phyloP scores from a whole-genome alignment of 2,888 invertebrate genomes.

The Laothoe populi region DNA sequence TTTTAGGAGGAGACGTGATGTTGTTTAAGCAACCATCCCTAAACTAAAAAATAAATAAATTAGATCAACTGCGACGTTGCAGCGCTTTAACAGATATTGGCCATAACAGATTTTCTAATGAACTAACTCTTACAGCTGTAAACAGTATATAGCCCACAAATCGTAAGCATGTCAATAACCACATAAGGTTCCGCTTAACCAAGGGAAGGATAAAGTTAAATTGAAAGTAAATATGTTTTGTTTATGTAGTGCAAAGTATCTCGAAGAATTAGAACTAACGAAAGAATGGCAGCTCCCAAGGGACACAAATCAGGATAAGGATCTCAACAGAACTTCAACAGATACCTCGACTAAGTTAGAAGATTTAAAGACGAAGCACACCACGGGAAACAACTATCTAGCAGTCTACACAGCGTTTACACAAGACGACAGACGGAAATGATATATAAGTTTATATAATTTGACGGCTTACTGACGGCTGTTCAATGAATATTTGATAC shows the following conservation, averaged over 20 bases:
- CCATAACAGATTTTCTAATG: too few relatives aligned
- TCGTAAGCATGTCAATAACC: too few relatives aligned
- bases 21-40: too few relatives aligned
- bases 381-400: slow-evolving; percentile 43
- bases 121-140: too few relatives aligned
- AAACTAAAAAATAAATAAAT: too few relatives aligned
- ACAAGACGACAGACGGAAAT: slow-evolving; percentile 32
- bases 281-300: slow-evolving; percentile 72
- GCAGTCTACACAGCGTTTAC: slow-evolving; percentile 59
- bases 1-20: too few relatives aligned
- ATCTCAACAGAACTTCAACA: slow-evolving; percentile 12
- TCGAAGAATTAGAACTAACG: slow-evolving; percentile 61
- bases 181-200: too few relatives aligned
- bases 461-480: slow-evolving; percentile 52
- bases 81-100: too few relatives aligned
- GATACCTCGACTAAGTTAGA: slow-evolving; percentile 13
- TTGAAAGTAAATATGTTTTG: too few relatives aligned
- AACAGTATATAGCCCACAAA: too few relatives aligned
- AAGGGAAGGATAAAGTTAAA: too few relatives aligned
- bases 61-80: too few relatives aligned
- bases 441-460: slow-evolving; percentile 36
- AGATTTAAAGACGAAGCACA: slow-evolving; percentile 17
- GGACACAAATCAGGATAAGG: slow-evolving; percentile 49
- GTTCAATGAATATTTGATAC: slow-evolving; percentile 44
- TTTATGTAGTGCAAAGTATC: slow-evolving; percentile 55